Evolutionary conservation across 1,140 invertebrate genomes (phyloP).

Genomic region (Zelostemma sp.): DNA sequence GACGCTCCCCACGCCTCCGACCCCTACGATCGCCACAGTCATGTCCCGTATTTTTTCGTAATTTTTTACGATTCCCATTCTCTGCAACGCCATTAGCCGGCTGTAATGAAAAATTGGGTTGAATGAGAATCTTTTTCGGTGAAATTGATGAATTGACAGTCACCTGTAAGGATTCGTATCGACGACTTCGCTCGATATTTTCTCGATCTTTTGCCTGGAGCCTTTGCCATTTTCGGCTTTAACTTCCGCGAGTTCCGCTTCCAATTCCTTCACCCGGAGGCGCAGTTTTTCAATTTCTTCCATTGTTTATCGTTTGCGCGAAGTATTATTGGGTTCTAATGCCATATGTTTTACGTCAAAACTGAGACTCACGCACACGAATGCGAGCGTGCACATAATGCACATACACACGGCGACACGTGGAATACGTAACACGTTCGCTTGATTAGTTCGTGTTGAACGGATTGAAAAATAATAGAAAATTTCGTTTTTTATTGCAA

Average conservation of each 20-base stretch:
- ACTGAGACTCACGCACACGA: too few relatives aligned
- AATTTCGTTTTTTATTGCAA: too few relatives aligned
- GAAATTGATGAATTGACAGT: conserved; percentile 11
- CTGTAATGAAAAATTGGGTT: conserved; percentile 71
- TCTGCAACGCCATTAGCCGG: conserved; percentile 97
- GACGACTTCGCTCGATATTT: conserved; percentile 90
- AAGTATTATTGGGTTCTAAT: too few relatives aligned
- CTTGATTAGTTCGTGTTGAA: too few relatives aligned
- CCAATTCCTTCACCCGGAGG: conserved; percentile 70
- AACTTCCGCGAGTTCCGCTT: conserved; percentile 69
- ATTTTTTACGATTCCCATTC: conserved; percentile 99
- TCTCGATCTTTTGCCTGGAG: conserved; percentile 70
- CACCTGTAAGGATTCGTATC: conserved; percentile 99
- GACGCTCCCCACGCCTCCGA: conserved; percentile 98
- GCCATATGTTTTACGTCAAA: too few relatives aligned
- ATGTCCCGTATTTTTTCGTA: conserved; percentile 96
- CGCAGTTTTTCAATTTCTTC: conserved; percentile 54
- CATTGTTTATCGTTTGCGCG: conserved; percentile 36
- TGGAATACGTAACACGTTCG: too few relatives aligned
- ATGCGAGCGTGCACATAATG: too few relatives aligned
- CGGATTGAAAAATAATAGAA: too few relatives aligned
- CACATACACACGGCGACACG: too few relatives aligned
- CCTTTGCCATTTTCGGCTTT: conserved; percentile 60
- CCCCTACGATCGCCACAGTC: conserved; percentile 95
- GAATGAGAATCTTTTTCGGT: conserved; percentile 5